A percentile compares a stretch with the other conserved stretches of the same genome.
Conservation (phyloP, 92 coral and sea anemone species). For the Meandrina meandrites region DNA sequence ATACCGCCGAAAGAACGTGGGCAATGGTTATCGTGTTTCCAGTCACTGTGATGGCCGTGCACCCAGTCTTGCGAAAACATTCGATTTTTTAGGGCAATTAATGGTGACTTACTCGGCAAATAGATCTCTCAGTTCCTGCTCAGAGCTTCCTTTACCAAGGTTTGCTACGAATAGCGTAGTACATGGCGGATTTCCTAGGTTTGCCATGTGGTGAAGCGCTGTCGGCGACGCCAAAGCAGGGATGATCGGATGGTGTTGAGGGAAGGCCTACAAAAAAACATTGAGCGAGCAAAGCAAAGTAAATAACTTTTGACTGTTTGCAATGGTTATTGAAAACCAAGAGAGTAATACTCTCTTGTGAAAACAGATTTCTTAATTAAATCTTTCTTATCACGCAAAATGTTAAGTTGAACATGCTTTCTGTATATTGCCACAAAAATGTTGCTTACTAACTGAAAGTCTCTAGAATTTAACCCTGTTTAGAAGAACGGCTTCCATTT, state of each 20-base stretch:
- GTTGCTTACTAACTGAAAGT: too few relatives aligned
- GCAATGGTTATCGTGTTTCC: too few relatives aligned
- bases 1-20: too few relatives aligned
- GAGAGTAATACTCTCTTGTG: too few relatives aligned
- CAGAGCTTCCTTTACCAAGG: conserved; percentile 87
- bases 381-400: neutral
- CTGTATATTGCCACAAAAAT: neutral
- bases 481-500: too few relatives aligned
- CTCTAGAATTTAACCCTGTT: too few relatives aligned
- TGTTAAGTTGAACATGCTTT: neutral
- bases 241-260: conserved; percentile 68
- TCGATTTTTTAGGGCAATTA: neutral
- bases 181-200: conserved; percentile 76
- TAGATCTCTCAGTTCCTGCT: conserved; percentile 70
- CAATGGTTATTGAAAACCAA: neutral
- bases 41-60: neutral
- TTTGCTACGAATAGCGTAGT: conserved; percentile 95
- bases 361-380: neutral
- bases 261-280: conserved; percentile 18
- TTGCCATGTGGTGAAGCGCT: conserved; percentile 55
- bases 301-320: neutral
- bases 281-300: neutral
- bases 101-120: conserved; percentile 72
- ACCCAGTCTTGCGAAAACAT: neutral
- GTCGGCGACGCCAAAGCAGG: conserved; percentile 71